Evolutionary conservation across 2,888 invertebrate genomes (phyloP).

Genomic region (Epirrhoe alternata): DNA sequence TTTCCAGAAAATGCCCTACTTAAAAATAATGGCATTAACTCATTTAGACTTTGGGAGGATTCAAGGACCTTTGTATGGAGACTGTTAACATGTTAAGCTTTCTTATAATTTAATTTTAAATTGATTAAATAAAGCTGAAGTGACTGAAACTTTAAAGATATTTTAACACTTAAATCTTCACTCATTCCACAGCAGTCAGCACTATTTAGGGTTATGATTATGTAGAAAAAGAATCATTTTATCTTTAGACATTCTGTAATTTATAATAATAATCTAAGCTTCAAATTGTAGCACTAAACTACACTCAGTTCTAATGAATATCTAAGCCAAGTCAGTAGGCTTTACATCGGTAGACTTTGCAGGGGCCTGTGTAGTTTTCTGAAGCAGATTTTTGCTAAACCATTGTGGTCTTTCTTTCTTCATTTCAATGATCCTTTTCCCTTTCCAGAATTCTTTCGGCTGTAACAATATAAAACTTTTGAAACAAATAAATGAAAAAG

Average conservation of each 20-base stretch:
- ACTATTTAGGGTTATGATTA: too few relatives aligned
- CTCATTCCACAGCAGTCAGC: too few relatives aligned
- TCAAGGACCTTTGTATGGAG: too few relatives aligned
- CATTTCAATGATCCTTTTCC: constrained; percentile 94
- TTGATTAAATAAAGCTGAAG: too few relatives aligned
- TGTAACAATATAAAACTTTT: constrained; percentile 55
- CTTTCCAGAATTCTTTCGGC: constrained; percentile 86
- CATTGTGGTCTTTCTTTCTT: constrained; percentile 93
- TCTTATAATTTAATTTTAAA: too few relatives aligned
- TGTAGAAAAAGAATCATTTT: neutral
- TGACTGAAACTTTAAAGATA: too few relatives aligned
- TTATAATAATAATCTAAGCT: neutral
- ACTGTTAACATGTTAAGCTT: too few relatives aligned
- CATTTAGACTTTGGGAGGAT: too few relatives aligned
- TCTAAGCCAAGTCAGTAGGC: constrained; percentile 89
- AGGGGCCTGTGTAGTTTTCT: constrained; percentile 90
- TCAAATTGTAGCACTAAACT: neutral
- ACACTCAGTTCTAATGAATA: neutral
- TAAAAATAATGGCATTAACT: too few relatives aligned
- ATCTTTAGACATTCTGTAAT: neutral
- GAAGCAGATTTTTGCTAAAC: constrained; percentile 94
- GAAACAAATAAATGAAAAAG: too few relatives aligned
- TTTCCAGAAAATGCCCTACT: too few relatives aligned
- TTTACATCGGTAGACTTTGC: constrained; percentile 90
- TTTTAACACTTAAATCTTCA: too few relatives aligned